A percentile compares a stretch with the other conserved stretches of the same genome.
Evolutionary conservation across 1,140 invertebrate genomes (phyloP).

Genomic region (Melanaphis sacchari): DNA sequence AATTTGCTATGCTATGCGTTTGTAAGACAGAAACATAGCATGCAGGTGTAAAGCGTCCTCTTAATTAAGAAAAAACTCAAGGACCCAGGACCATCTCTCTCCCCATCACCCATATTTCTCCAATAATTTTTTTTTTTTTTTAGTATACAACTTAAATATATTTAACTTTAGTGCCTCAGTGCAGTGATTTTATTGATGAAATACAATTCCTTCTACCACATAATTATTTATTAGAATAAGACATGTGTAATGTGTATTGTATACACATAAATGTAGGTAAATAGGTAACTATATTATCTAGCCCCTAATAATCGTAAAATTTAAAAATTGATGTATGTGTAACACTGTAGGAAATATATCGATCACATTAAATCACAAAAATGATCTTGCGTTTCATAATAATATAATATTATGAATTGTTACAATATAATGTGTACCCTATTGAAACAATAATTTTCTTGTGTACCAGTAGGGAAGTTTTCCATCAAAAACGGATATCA

Average conservation of each 20-base stretch:
- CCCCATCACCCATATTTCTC: neutral
- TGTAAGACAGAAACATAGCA: too few relatives aligned
- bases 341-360: neutral
- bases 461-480: neutral
- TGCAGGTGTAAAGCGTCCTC: too few relatives aligned
- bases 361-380: neutral
- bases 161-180: neutral
- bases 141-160: neutral
- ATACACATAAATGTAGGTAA: too few relatives aligned
- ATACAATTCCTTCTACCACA: neutral
- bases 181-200: neutral
- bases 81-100: too few relatives aligned
- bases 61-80: neutral
- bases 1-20: too few relatives aligned
- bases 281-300: neutral
- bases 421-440: neutral
- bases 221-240: neutral
- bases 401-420: neutral
- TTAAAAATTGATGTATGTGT: too few relatives aligned
- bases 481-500: too few relatives aligned
- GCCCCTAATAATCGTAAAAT: too few relatives aligned
- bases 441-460: neutral
- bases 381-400: neutral
- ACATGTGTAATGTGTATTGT: neutral
- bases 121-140: neutral